Evolutionary conservation across 2,113 vertebrate species (phyloP), one percentile per base, ranked within the genome.

Genomic region (Colistium nudipinnis): DNA sequence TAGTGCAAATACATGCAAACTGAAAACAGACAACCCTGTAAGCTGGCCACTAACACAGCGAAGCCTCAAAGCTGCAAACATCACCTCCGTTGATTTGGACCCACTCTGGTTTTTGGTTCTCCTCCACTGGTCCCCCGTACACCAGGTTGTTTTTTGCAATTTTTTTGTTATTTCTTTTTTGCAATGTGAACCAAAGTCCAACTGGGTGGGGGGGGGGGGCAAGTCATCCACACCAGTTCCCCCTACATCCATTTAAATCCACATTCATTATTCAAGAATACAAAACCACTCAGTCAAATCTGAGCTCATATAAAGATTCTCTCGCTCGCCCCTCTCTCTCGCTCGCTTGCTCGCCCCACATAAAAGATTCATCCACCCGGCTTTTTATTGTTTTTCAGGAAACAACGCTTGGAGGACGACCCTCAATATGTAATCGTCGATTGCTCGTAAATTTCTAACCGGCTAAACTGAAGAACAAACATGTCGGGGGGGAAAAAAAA

Each of bases 1-100:
- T 86, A 89, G 89, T 92, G 90, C 88, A 91, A 92, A 89, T 81
- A 80, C 86, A 92, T 91, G 89, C 91, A 90, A 90, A 82, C 53
- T 60, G 73, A 80, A 86, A 78, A 62, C 33, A 30, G 31, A 65
- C 28, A 20, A 75, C 67, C 74, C 65, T 82, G 76, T 73, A 31
- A 43, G 49, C 52, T 69, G 70, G 59, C 44, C 38, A 38, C 60
- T 61, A 47, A 65, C 31, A 55, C 59, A 47, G 38, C n/a, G 33
- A 71, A 76, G 56, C 59, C n/a, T 36, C 28, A 66, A 66, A 48
- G 56, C 59, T 70, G 57, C 28, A 2, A 19, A 56, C 5, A 59
- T 47, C 1, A 57, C 47, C 47, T 30, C n/a, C 43, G 16, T 36
- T 53, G 57, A 56, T 64, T 59, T 44, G n/a, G n/a, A 72, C 43